Percentiles rank a stretch among this genome's conserved stretches.
Evolutionary conservation across 2,113 vertebrate genomes (phyloP).

Genomic region (Pachypanchax playfairii): DNA sequence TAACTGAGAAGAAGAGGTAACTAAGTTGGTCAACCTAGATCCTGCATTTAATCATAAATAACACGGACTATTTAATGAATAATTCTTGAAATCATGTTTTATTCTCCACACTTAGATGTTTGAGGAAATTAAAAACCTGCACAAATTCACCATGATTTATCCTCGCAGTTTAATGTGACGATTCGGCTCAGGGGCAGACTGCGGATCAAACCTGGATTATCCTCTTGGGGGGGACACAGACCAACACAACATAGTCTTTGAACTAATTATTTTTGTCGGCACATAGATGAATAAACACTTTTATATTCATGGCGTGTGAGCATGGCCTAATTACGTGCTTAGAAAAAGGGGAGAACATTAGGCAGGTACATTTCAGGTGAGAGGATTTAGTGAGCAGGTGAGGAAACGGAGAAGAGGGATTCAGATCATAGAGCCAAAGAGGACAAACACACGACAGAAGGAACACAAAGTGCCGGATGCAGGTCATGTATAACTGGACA

Average conservation of each 20-base stretch:
- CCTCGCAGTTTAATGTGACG: neutral
- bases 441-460: slow-evolving; percentile 1
- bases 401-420: slow-evolving; percentile 44
- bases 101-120: neutral
- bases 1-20: slow-evolving; percentile 52
- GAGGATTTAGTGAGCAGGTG: slow-evolving; percentile 24
- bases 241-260: slow-evolving; percentile 5
- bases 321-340: neutral
- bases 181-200: neutral
- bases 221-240: neutral
- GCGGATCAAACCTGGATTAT: slow-evolving; percentile 36
- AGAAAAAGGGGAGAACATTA: neutral
- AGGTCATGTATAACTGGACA: too few relatives aligned
- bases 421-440: slow-evolving; percentile 42
- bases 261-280: neutral
- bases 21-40: too few relatives aligned
- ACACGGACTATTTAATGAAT: too few relatives aligned
- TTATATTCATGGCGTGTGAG: too few relatives aligned
- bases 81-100: neutral
- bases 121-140: neutral
- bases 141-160: neutral
- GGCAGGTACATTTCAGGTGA: slow-evolving; percentile 20
- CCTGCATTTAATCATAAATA: too few relatives aligned
- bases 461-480: neutral
- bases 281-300: neutral